Conservation (phyloP, 2,888 invertebrate species). For the Kryphioiulus occultus region DNA sequence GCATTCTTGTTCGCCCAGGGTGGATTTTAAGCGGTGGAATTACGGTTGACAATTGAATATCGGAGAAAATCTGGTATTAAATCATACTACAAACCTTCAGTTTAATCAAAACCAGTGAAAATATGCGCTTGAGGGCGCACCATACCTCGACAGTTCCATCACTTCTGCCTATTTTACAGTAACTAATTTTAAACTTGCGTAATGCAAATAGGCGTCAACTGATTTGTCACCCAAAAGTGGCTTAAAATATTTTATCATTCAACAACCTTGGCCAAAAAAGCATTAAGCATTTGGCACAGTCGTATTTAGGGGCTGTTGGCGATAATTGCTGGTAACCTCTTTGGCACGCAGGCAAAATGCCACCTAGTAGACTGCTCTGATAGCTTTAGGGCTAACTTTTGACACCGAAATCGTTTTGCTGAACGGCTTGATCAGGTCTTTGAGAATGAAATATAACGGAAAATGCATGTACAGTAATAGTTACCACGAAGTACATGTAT, state of each 20-base stretch:
- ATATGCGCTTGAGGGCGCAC: no score
- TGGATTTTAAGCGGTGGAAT: background rate
- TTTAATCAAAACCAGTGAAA: no score
- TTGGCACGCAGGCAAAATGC: background rate
- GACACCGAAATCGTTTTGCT: no score
- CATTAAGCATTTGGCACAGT: background rate
- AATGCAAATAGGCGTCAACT: background rate
- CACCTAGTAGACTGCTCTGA: background rate
- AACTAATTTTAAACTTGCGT: background rate
- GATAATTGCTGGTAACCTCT: background rate
- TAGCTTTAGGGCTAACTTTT: background rate
- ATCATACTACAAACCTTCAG: no score
- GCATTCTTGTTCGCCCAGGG: background rate
- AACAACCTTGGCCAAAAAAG: background rate
- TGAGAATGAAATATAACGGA: no score
- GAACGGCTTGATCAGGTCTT: no score
- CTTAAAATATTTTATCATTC: background rate
- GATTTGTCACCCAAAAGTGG: background rate
- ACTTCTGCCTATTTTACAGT: no score
- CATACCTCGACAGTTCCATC: no score
- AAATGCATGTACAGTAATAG: no score
- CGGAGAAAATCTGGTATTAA: background rate
- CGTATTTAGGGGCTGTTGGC: background rate
- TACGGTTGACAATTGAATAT: background rate
- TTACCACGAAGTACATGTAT: no score